Base-by-base conservation (phyloP, 2,888 invertebrate genomes). In the Corbicula japonica region DNA sequence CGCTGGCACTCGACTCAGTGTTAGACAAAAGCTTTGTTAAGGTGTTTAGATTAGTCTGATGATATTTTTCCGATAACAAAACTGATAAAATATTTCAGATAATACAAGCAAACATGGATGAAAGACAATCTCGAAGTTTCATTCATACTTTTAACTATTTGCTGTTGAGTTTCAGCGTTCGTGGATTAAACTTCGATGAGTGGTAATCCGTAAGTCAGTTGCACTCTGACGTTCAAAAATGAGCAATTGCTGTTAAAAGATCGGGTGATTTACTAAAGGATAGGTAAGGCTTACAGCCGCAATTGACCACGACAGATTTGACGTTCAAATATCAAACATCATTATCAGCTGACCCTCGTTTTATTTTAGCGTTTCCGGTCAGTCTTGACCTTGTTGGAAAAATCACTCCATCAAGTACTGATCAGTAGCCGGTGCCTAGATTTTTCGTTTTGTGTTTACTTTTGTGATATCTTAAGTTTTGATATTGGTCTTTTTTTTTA, bases 301-400 rank as follows among this genome's bases (percentile, higher is more conserved):
- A 75, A 75, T 79, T 79, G 79, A 48, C 66, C 60, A 38, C 71
- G 79, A 65, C 79, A 79, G 70, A 60, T 79, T 66, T 65, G 58
- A 75, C 74, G 75, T 79, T 74, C 74, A 70, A 70, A 61, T 79
- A 79, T 75, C 70, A 23, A 26, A 52, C 32, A 38, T 35, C 38
- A 44, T 74, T 75, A 79, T 71, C 70, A n/a, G 12, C 44, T 48
- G 38, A 35, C 41, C 56, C n/a, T 10, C 8, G 46, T 66, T 48
- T 71, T 38, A 54, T 62, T 30, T 15, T 26, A n/a, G 35, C 12
- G 50, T 65, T 79, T 75, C 79, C 74, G 77, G 77, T 66, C 77
- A 78, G 26, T 70, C 4, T 34, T 34, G 44, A 54, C 41, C 34
- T 12, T 56, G 72, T 73, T 35, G 30, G 56, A 56, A 8, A 5